phyloP scores from a whole-genome alignment of 2,888 invertebrate genomes.

The Yponomeuta sedellus region DNA sequence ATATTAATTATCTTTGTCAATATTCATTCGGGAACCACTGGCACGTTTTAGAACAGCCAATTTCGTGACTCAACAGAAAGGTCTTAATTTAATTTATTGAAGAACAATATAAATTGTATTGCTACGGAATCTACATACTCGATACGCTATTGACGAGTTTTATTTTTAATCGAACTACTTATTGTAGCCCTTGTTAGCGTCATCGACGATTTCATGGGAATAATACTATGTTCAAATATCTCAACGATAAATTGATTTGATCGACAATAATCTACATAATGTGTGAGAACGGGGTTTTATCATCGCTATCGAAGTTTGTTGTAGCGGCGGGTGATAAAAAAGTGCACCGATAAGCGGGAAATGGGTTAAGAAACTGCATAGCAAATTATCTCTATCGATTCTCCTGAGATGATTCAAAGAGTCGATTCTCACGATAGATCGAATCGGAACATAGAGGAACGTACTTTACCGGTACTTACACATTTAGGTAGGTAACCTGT shows the following conservation, averaged over 20 bases:
- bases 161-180: slow-evolving; percentile 2
- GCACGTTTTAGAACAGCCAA: no score
- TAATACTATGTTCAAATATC: not conserved
- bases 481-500: no score
- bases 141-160: not conserved
- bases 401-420: not conserved
- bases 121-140: no score
- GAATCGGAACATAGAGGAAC: not conserved
- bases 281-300: not conserved
- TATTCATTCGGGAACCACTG: no score
- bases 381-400: not conserved
- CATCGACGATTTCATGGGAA: not conserved
- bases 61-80: no score
- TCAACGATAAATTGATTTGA: not conserved
- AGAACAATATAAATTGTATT: no score
- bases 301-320: not conserved
- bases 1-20: no score
- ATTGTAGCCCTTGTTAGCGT: not conserved
- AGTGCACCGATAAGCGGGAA: not conserved
- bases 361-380: not conserved
- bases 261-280: not conserved
- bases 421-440: not conserved
- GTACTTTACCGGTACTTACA: no score
- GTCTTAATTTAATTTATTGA: no score
- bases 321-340: not conserved